Base-by-base conservation (phyloP, 2,888 invertebrate genomes). In the Drosophila kanekoi region DNA sequence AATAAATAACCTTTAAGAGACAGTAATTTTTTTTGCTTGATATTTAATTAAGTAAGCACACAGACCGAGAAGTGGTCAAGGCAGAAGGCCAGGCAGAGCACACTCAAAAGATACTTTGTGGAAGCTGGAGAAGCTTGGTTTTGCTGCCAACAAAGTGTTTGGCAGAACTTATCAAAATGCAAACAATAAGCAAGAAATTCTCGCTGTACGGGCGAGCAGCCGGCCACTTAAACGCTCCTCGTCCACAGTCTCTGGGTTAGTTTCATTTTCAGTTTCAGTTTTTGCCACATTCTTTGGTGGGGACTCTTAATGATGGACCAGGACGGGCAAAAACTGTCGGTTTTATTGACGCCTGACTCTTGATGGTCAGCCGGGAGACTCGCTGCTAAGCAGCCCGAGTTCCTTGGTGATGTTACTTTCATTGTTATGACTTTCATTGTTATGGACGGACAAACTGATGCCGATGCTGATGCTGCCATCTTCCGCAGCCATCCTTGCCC, bases 361-460 rank as follows among this genome's bases (percentile, higher is more conserved):
- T 48, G 62, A 53, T 68, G 60, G 69, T 62, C 65, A 75, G 52
- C n/a, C 10, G 23, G 47, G 11, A 32, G 23, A 48, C 18, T 32
- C 8, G 20, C 49, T 54, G n/a, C 23, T 41, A 32, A 23, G 40
- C 37, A 33, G 49, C 28, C 49, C 32, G 48, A 44, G 32, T 63
- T 47, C 44, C 66, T 23, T 47, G 48, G n/a, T 57, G 44, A 47
- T 49, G 58, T 61, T 57, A 37, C 56, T 62, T 61, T 76, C 72
- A 64, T 77, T 77, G 76, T 77, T 71, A 64, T 79, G 67, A 63
- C 56, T 59, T 78, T 76, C 64, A 79, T 77, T 77, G 72, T 79
- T 65, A 65, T 72, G 54, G 72, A 72, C 67, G 64, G 63, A 57
- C 60, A 64, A 58, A 61, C 70, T 69, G 52, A 47, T 20, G 43